A percentile compares a stretch with the other conserved stretches of the same genome.
phyloP scores from a whole-genome alignment of 2,113 vertebrate species.

The Micronycteris hirsuta region DNA sequence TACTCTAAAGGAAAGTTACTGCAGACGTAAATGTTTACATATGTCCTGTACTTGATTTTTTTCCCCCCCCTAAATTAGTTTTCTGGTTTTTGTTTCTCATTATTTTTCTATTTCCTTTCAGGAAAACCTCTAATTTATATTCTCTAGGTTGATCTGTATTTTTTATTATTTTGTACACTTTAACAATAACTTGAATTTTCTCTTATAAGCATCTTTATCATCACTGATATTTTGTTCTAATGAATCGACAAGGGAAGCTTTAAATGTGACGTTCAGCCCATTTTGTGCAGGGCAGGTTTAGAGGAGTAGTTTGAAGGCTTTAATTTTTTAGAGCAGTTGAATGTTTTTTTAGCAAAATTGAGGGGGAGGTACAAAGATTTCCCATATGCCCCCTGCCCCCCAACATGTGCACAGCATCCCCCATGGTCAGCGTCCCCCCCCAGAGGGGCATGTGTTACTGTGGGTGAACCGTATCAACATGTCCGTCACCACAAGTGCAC shows the following conservation, averaged over 20 bases:
- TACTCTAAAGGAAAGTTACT: background rate
- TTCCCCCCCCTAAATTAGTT: background rate
- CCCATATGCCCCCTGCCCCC: background rate
- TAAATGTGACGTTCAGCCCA: background rate
- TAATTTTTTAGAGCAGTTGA: background rate
- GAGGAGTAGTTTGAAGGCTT: background rate
- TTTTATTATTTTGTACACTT: background rate
- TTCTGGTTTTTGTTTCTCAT: background rate
- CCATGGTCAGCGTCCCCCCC: background rate
- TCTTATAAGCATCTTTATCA: background rate
- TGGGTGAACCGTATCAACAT: background rate
- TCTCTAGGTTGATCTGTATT: background rate
- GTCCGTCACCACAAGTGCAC: background rate
- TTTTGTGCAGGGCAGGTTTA: background rate
- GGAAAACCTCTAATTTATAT: background rate
- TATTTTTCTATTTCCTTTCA: background rate
- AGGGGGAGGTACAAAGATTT: background rate
- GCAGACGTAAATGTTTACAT: background rate
- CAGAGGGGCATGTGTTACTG: background rate
- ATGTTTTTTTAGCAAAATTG: background rate
- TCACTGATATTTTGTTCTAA: background rate
- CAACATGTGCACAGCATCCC: background rate
- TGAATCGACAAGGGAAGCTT: background rate
- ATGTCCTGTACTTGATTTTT: background rate
- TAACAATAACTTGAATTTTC: background rate